A percentile compares a stretch with the other conserved stretches of the same genome.
Conservation (phyloP, 2,113 vertebrate genomes). For the Xiphorhynchus elegans region DNA sequence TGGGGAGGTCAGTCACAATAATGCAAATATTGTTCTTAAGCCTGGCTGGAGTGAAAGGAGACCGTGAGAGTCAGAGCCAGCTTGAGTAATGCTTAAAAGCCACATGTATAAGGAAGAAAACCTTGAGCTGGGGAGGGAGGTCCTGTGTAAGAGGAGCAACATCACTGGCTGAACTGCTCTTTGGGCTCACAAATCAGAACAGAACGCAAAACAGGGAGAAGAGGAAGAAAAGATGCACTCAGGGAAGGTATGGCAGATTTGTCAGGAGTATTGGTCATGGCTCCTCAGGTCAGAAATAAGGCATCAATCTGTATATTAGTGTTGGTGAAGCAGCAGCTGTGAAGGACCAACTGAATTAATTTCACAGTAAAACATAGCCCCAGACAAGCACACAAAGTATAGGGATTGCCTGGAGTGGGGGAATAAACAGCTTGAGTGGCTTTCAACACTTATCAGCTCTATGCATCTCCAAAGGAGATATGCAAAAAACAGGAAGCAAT, state of each 20-base stretch:
- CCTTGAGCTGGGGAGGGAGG: not conserved
- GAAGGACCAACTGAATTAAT: not conserved
- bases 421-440: not conserved
- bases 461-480: not conserved
- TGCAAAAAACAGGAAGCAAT: not conserved
- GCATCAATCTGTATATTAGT: not conserved
- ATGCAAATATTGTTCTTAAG: conserved; percentile 22
- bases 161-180: not conserved
- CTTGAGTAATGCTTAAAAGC: not conserved
- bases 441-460: not conserved
- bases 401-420: not conserved
- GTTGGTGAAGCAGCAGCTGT: not conserved
- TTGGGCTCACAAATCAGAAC: not conserved
- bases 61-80: not conserved
- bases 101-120: not conserved
- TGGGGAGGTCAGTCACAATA: conserved; percentile 13
- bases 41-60: not conserved
- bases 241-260: not conserved
- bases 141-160: not conserved
- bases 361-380: not conserved
- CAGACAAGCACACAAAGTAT: not conserved
- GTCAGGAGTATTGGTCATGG: not conserved
- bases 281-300: not conserved
- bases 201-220: not conserved
- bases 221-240: not conserved